phyloP scores from a whole-genome alignment of 2,797 vertebrate genomes.

The Merluccius polli region DNA sequence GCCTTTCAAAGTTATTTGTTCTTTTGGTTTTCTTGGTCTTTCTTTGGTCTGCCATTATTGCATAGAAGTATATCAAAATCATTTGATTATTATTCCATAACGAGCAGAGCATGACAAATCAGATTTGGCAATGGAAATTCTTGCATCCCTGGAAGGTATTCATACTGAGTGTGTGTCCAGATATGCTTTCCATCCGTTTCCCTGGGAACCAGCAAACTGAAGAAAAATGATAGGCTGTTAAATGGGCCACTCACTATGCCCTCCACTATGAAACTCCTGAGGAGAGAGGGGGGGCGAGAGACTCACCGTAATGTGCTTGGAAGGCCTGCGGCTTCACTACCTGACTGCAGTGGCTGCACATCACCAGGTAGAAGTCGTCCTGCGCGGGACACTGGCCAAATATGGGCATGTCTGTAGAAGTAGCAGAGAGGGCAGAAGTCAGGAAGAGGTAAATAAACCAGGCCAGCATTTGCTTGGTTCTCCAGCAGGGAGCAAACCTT shows the following conservation, averaged over 20 bases:
- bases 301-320: constrained; percentile 99
- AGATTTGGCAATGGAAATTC: background rate
- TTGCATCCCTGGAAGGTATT: background rate
- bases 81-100: too few relatives aligned
- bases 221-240: background rate
- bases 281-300: background rate
- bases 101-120: too few relatives aligned
- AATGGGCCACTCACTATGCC: background rate
- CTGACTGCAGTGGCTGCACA: constrained; percentile 98
- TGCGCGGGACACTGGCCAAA: constrained; percentile 99
- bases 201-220: background rate
- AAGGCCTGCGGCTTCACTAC: constrained; percentile 99
- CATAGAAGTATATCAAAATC: too few relatives aligned
- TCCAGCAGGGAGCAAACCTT: constrained; percentile 11
- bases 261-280: background rate
- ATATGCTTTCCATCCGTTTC: background rate
- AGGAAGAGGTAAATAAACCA: constrained; percentile 31
- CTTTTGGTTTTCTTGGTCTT: background rate
- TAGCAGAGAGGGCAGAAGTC: constrained; percentile 30
- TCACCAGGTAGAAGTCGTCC: constrained; percentile 99
- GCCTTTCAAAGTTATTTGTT: background rate
- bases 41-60: too few relatives aligned
- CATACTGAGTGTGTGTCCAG: background rate
- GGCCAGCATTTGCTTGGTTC: constrained; percentile 18
- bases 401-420: constrained; percentile 94